These are phyloP conservation scores for Calyptommatus sinebrachiatus DNA, from an alignment of 2,113 vertebrate species.

Conservation along the genomic window DNA sequence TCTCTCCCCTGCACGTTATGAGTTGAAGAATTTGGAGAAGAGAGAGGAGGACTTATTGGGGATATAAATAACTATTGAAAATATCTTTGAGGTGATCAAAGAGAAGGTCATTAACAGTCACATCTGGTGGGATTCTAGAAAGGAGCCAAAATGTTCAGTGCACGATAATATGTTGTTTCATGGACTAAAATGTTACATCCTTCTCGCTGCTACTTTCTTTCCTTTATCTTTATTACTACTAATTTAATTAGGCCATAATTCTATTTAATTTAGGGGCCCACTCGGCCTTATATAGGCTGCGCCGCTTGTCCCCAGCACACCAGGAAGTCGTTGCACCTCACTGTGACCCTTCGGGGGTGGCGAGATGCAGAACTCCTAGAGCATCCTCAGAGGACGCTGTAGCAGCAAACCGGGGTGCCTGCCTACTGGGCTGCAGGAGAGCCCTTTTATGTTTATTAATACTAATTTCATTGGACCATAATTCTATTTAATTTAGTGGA, in stretches of 20 bases:
- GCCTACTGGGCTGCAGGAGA: too few relatives aligned
- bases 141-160: background rate
- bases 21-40: background rate
- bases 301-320: too few relatives aligned
- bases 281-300: too few relatives aligned
- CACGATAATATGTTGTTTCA: background rate
- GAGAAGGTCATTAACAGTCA: background rate
- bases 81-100: constrained; percentile 13
- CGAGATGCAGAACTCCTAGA: too few relatives aligned
- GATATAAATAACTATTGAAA: constrained; percentile 5
- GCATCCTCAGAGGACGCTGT: too few relatives aligned
- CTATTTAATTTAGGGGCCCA: background rate
- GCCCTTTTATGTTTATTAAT: background rate
- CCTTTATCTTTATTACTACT: background rate
- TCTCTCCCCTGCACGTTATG: background rate
- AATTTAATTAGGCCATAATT: background rate
- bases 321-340: too few relatives aligned
- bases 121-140: background rate
- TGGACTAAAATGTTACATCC: background rate
- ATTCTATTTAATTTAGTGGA: background rate
- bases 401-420: too few relatives aligned
- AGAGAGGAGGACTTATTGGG: background rate
- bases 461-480: background rate
- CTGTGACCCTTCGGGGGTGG: too few relatives aligned
- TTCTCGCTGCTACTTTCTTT: background rate